A percentile compares a stretch with the other conserved stretches of the same genome.
Conservation (phyloP, 2,113 vertebrate genomes). For the Octodon degus region DNA sequence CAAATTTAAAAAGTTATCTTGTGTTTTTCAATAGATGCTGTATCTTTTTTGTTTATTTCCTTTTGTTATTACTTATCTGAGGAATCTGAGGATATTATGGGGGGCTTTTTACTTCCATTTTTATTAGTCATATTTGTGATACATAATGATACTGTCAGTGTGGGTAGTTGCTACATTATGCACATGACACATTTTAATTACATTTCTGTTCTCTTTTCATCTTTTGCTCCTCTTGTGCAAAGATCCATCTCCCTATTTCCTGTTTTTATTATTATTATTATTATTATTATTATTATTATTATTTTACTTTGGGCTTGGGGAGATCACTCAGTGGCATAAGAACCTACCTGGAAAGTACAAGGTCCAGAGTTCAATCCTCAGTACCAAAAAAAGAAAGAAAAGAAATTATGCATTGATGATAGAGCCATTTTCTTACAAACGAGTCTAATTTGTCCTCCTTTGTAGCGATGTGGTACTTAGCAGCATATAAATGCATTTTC, state of each 20-base stretch:
- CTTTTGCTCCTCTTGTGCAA: not conserved
- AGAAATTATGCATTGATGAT: not conserved
- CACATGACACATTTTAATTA: not conserved
- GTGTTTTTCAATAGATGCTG: not conserved
- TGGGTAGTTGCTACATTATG: not conserved
- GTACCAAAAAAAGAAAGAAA: no score
- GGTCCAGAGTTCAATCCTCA: no score
- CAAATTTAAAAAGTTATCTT: not conserved
- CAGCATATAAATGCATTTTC: not conserved
- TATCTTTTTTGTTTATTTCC: not conserved
- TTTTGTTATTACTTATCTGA: not conserved
- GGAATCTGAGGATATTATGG: not conserved
- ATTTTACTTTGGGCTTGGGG: not conserved
- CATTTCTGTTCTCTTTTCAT: not conserved
- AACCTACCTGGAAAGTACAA: no score
- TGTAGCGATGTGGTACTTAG: not conserved
- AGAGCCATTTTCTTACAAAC: not conserved
- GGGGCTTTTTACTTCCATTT: not conserved
- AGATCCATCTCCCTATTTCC: not conserved
- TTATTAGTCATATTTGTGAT: not conserved
- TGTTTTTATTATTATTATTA: not conserved
- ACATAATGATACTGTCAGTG: not conserved
- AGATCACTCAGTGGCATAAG: no score
- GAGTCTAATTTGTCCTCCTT: not conserved
- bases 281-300: not conserved